These are phyloP conservation scores for Saccostrea echinata DNA, from an alignment of 1,140 invertebrate species.

Conservation along the genomic window DNA sequence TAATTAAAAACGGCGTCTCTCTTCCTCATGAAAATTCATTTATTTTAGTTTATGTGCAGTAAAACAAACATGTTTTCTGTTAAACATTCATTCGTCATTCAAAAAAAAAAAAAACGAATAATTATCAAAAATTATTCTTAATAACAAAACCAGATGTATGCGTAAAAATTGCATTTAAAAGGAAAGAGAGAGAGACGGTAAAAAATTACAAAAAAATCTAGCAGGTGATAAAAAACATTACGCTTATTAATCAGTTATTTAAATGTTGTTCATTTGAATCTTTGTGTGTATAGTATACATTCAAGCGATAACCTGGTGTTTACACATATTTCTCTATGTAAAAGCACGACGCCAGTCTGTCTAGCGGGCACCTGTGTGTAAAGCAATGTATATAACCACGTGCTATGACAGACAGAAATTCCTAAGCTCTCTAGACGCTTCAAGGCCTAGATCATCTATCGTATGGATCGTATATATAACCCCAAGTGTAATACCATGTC, in stretches of 20 bases:
- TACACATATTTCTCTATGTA: constrained; percentile 55
- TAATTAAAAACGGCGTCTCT: background rate
- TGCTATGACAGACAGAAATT: constrained; percentile 52
- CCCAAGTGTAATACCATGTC: constrained; percentile 12
- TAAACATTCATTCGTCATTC: background rate
- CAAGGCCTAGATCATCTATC: constrained; percentile 43
- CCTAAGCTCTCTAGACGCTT: constrained; percentile 49
- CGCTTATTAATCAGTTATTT: constrained; percentile 39
- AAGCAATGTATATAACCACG: constrained; percentile 42
- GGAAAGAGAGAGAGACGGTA: background rate
- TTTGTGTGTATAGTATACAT: constrained; percentile 28
- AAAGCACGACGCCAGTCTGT: constrained; percentile 53
- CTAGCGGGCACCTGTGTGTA: constrained; percentile 51
- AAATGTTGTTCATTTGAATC: constrained; percentile 37
- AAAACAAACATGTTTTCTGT: constrained; percentile 5
- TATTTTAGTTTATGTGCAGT: background rate
- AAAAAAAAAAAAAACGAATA: background rate
- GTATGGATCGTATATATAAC: constrained; percentile 42
- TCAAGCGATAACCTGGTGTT: constrained; percentile 36
- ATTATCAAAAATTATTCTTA: background rate
- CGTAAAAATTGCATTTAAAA: background rate
- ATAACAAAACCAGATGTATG: background rate
- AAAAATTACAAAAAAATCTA: constrained; percentile 1
- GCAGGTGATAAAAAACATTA: constrained; percentile 39
- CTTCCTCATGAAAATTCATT: background rate